A percentile compares a stretch with the other conserved stretches of the same genome.
These are phyloP conservation scores for Seriola rivoliana DNA, from an alignment of 2,113 vertebrate genomes.

Conservation along the genomic window DNA sequence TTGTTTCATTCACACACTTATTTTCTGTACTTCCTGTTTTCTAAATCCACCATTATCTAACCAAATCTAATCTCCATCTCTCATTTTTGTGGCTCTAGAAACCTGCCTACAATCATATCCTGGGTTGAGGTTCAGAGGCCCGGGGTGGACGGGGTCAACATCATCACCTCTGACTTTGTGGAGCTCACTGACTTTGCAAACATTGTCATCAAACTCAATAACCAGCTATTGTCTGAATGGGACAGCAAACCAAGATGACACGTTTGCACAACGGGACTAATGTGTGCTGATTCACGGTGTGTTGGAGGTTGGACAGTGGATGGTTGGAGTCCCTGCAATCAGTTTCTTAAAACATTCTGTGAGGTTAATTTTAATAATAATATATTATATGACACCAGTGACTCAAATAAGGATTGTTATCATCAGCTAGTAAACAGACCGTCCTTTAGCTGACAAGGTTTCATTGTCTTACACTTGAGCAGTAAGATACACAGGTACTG, in stretches of 20 bases:
- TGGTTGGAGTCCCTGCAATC: not conserved
- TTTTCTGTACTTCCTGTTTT: not conserved
- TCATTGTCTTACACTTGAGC: not conserved
- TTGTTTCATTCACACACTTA: not conserved
- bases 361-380: conserved; percentile 15
- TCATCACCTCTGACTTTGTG: conserved; percentile 98
- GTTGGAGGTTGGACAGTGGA: not conserved
- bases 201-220: conserved; percentile 93
- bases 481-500: not conserved
- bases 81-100: conserved; percentile 81
- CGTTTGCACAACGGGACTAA: conserved; percentile 4
- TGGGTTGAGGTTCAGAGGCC: conserved; percentile 97
- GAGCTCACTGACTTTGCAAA: conserved; percentile 97
- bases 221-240: conserved; percentile 85
- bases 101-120: conserved; percentile 93
- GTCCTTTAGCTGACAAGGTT: not conserved
- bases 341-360: not conserved
- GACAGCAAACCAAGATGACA: conserved; percentile 64
- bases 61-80: not conserved
- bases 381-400: not conserved
- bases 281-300: not conserved
- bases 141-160: conserved; percentile 93
- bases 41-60: not conserved
- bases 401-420: conserved; percentile 1
- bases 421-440: not conserved